phyloP scores from a whole-genome alignment of 2,113 vertebrate species.

The Nothocercus julius region DNA sequence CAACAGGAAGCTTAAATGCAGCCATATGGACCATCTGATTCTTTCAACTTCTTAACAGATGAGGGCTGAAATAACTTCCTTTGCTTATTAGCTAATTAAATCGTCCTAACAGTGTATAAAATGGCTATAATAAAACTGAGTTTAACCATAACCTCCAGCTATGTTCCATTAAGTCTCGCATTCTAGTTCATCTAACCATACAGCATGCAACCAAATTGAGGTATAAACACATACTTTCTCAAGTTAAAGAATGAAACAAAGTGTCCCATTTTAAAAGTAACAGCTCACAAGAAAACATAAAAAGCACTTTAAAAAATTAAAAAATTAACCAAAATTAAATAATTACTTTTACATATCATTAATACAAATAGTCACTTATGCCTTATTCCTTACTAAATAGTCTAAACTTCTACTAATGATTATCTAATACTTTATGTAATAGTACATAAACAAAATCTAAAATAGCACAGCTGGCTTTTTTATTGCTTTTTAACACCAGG shows the following conservation, averaged over 20 bases:
- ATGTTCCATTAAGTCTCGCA: slow-evolving; percentile 58
- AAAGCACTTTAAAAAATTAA: too few relatives aligned
- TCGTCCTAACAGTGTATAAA: slow-evolving; percentile 68
- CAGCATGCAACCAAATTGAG: neutral
- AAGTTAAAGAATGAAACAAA: neutral
- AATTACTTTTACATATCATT: neutral
- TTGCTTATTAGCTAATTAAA: slow-evolving; percentile 77
- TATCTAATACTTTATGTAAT: neutral
- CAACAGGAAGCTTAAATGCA: slow-evolving; percentile 77
- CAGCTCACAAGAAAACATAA: neutral
- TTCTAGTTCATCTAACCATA: slow-evolving; percentile 48
- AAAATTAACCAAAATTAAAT: neutral
- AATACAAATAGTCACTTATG: neutral
- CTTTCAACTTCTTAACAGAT: slow-evolving; percentile 73
- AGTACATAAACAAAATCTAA: neutral
- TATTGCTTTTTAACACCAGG: neutral
- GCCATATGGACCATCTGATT: slow-evolving; percentile 71
- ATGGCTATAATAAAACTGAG: slow-evolving; percentile 73
- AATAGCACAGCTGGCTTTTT: neutral
- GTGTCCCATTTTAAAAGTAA: neutral
- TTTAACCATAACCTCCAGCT: slow-evolving; percentile 74
- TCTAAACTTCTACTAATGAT: neutral
- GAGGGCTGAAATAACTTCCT: slow-evolving; percentile 74
- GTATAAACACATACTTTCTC: neutral
- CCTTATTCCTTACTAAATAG: neutral